A percentile compares a stretch with the other conserved stretches of the same genome.
These are phyloP conservation scores for Acridotheres tristis DNA, from an alignment of 2,797 vertebrate genomes.

Conservation along the genomic window DNA sequence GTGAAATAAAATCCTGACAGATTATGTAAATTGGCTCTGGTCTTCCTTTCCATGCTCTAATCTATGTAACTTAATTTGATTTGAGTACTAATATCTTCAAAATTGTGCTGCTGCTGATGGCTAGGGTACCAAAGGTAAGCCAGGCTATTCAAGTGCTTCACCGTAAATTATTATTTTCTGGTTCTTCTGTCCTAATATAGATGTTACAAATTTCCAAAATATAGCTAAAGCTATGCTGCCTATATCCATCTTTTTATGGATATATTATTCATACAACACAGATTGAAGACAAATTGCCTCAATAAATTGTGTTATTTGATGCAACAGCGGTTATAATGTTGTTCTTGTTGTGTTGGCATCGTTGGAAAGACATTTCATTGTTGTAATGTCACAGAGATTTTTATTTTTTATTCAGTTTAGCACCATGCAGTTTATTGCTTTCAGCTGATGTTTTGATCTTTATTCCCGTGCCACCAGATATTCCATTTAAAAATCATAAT, in stretches of 20 bases:
- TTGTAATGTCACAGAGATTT: background rate
- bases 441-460: constrained; percentile 2
- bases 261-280: constrained; percentile 24
- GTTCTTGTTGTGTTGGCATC: background rate
- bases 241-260: background rate
- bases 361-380: constrained; percentile 15
- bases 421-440: background rate
- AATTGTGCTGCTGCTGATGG: background rate
- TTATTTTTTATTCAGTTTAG: constrained; percentile 1
- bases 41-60: background rate
- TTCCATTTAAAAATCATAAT: constrained; percentile 16
- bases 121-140: background rate
- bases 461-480: background rate
- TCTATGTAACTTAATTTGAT: background rate
- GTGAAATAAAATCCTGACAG: background rate
- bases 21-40: background rate
- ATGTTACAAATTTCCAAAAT: constrained; percentile 17
- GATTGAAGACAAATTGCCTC: constrained; percentile 34
- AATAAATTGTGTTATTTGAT: constrained; percentile 51
- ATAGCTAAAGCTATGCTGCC: background rate
- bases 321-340: constrained; percentile 8
- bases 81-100: background rate
- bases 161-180: background rate
- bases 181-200: background rate
- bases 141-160: background rate